Evolutionary conservation across 2,113 vertebrate species (phyloP), one percentile per base, ranked within the genome.

Genomic region (Embiotoca jacksoni): DNA sequence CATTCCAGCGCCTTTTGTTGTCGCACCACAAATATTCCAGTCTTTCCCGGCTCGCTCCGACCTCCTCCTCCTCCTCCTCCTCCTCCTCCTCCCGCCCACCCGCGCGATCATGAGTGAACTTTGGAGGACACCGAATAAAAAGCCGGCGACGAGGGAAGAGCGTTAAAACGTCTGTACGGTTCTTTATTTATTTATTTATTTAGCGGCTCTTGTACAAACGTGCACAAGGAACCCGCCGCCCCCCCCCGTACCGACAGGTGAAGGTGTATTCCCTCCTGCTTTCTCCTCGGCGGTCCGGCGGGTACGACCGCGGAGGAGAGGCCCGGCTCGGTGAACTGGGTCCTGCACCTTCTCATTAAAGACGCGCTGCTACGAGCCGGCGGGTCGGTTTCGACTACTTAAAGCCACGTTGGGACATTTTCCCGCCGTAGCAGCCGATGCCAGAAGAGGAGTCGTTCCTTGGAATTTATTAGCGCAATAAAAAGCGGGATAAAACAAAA

Each of bases 1-100:
- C 86, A 89, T 88, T 90, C 86, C 78, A 77, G 50, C 36, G 61
- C 75, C 57, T 90, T 89, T 90, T 89, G 84, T 91, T 85, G 79
- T 80, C 39, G 1, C 49, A 69, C 84, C 84, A 75, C 88, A 91
- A 83, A 60, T 89, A 86, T 92, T 91, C 75, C 81, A 66, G 73
- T 55, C 79, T 72, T 69, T 71, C 67, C 63, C 39, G 59, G 8
- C 41, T 44, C 41, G 41, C 41, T 44, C 23, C 23, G 23, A 23
- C 83, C 72, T 62, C 75, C 88, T 81, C 44, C 62, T 81, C 41
- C 44, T 46, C 62, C 35, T 31, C 4, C 77, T 85, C 83, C 72
- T 62, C 75, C 88, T 81, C 44, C 62, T 69, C 31, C 7, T 9
- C 32, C 78, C 67, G 36, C 82, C 80, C 72, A 77, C 76, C 52